Conservation (phyloP, 2,888 invertebrate genomes). For the Boloria selene region DNA sequence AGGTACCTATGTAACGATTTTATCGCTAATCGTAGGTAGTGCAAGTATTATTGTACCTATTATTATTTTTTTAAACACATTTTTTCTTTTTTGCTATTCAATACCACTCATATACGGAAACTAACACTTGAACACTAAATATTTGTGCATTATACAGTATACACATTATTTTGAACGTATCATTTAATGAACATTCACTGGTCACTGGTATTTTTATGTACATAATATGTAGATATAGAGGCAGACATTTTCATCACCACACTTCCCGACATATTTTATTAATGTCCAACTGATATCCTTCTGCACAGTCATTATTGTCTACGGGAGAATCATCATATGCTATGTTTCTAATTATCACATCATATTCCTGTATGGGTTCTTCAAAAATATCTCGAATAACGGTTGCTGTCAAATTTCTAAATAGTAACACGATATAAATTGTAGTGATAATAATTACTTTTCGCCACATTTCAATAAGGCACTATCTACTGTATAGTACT, state of each 20-base stretch:
- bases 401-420: conserved; percentile 10
- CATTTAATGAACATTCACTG: not conserved
- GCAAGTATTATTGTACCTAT: too few relatives aligned
- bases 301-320: conserved; percentile 48
- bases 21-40: not conserved
- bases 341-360: conserved; percentile 48
- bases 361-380: conserved; percentile 42
- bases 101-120: not conserved
- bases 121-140: not conserved
- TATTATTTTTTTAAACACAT: not conserved
- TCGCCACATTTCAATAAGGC: conserved; percentile 36
- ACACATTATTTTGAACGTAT: too few relatives aligned
- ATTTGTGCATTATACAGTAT: too few relatives aligned
- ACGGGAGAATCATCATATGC: conserved; percentile 59
- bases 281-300: conserved; percentile 55
- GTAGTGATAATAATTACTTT: conserved; percentile 26
- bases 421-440: conserved; percentile 17
- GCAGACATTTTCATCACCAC: conserved; percentile 49
- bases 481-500: not conserved
- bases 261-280: conserved; percentile 64
- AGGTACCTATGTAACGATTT: too few relatives aligned
- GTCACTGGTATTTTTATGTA: not conserved
- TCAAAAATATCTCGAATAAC: conserved; percentile 33
- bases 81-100: not conserved
- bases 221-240: too few relatives aligned